Base-by-base conservation (phyloP, 2,888 invertebrate genomes). In the Aradus depressus region DNA sequence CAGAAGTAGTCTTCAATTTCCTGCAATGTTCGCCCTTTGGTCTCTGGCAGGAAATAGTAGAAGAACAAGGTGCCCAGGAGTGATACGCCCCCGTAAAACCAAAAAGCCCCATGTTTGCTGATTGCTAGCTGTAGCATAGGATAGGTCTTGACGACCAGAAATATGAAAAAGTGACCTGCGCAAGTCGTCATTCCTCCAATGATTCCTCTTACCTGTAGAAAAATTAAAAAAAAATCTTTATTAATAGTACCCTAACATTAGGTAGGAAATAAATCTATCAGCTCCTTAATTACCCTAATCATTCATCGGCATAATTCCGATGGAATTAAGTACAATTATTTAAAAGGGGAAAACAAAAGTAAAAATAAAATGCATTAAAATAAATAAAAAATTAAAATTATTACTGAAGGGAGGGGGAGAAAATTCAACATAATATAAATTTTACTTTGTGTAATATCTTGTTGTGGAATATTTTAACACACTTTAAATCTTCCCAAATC, bases 1-100 rank as follows among this genome's bases (percentile, higher is more conserved):
- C 76, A 75, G 66, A 80, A 80, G 63, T 79, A 80, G 59, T 81
- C 80, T 66, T 81, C 81, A 51, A 81, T 81, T 64, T 80, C 81
- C 63, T 80, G 80, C 1, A 81, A 66, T 2, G 76, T 70, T 59
- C 70, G 75, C n/a, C 78, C 79, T 65, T 80, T 80, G 0, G 81
- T 81, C 62, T 81, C 81, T 3, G 80, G 80, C 5, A 81, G 66
- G 62, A 69, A 79, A 53, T 75, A 65, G 61, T 79, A 80, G 67
- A 80, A 79, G 68, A 77, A 80, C 44, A 75, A 62, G 1, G 75
- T 71, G 19, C 76, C 77, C 71, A 68, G 2, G 65, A 69, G 54
- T 5, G 80, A 79, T 62, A 80, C 75, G 39, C 64, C 62, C 0
- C 80, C 80, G 53, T 80, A 81, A 1, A 79, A 62, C 5, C 75